Base-by-base conservation (phyloP, 2,888 invertebrate genomes). In the Erynnis tages region DNA sequence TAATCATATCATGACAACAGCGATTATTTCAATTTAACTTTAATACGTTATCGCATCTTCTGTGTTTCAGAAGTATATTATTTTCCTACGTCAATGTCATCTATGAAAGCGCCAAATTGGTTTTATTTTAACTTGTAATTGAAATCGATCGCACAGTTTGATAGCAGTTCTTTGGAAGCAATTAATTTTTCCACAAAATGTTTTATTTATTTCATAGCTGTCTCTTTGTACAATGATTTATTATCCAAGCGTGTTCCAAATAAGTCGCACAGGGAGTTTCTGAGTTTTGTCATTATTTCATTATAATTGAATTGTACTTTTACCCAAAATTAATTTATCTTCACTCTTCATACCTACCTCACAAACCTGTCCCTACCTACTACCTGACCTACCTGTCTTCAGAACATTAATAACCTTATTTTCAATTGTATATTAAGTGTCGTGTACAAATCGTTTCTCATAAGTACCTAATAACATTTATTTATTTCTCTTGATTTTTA, bases 121-220 rank as follows among this genome's bases (percentile, higher is more conserved):
- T 49, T 14, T 40, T 30, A 40, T 48, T 38, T 48, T 32, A 48
- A 40, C 5, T 25, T 17, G 3, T 48, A 48, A 41, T 49, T 49
- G 41, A 49, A 49, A 41, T 49, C 29, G 30, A 49, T 41, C 35
- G 17, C 30, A 13, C 16, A 17, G 17, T 37, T 37, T 43, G 37
- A 38, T 52, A 30, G 19, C 37, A 23, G 11, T 30, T 45, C 30
- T 52, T 52, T 32, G 27, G 13, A 13, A 35, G 19, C 32, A 52
- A 45, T 52, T 45, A 45, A 45, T 45, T 52, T 52, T 52, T 38
- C 44, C 45, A 38, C 52, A 14, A 44, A 45, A 32, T 17, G 44
- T 37, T 23, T 37, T 17, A 41, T 49, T 35, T 32, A 41, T 49
- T 41, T 25, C 40, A 16, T 49, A 49, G 40, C 41, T 52, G 44